Evolutionary conservation across 2,113 vertebrate genomes (phyloP), one percentile per base, ranked within the genome.

Genomic region (Drymodes brunneopygia): DNA sequence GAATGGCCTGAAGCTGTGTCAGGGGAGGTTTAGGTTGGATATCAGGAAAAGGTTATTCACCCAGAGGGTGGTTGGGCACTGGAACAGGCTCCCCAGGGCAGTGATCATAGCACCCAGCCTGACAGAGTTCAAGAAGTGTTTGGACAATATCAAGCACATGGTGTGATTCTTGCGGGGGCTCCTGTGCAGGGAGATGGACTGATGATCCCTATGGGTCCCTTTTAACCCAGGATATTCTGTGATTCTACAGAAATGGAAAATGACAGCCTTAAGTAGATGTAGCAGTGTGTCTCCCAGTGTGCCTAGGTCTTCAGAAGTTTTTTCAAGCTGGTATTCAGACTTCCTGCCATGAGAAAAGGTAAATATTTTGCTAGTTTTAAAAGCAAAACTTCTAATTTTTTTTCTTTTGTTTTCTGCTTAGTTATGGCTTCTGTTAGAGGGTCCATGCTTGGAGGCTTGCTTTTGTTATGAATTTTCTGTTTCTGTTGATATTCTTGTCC

Each of bases 21-120:
- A 60, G 6, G 6, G 16, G 9, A 81, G 6, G 16, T 67, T 29
- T 40, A 29, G n/a, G 24, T 2, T 53, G 25, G 29, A 6, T 61
- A 9, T n/a, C 0, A 11, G 45, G 2, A 29, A 15, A 25, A 38
- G 4, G 0, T 15, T 89, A 0, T 53, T 67, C 17, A 29, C 2
- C 5, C 11, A 15, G 21, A 18, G 28, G n/a, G n/a, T n/a, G n/a
- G 0, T 9, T 60, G 69, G 8, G 11, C n/a, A 15, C 17, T 67
- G 53, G 11, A 53, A 17, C 47, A 54, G 35, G 6, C 8, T 74
- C 7, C 11, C 11, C 9, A 27, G 21, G 17, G 40, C 3, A 31
- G 16, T 31, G 53, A 11, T 67, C n/a, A 29, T 29, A 40, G n/a
- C 69, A 40, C 11, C 24, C 58, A 86, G 4, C 38, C 53, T 82